Base-by-base conservation (phyloP, 2,888 invertebrate species). In the Norana najaformis region DNA sequence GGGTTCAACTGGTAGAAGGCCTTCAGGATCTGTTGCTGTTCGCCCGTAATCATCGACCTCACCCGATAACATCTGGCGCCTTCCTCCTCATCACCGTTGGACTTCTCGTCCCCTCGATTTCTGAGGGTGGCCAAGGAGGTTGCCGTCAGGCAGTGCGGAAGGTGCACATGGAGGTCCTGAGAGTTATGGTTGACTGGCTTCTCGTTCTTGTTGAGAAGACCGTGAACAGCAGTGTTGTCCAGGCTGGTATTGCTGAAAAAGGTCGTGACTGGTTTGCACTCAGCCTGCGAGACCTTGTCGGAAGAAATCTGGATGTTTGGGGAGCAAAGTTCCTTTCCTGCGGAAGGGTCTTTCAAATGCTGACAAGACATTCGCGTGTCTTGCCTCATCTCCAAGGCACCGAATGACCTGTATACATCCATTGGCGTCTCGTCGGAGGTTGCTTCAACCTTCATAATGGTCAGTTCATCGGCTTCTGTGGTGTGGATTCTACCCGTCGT, bases 31-130 rank as follows among this genome's bases (percentile, higher is more conserved):
- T 96, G 96, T 93, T 98, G 96, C 94, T 99, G 99, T 94, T 98
- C 98, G 93, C 99, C 99, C 88, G 97, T 98, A 92, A 99, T 97
- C 92, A 98, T 96, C 16, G 98, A 98, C 91, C 99, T 96, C 1
- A 98, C 98, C 92, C 99, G 96, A 30, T 98, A 97, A 94, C 97
- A 97, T 92, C 97, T 96, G 83, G 97, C 97, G n/a, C 92, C 91
- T 13, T 89, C 89, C 34, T 91, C 91, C 41, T 69, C 88, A 82
- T 91, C 91, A 30, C 90, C 91, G 88, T 92, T 93, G 90, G 91
- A 93, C 91, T 94, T 94, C 92, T 94, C 94, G 36, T 83, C 89
- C 89, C 89, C 90, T 14, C 89, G 5, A 11, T 0, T 13, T 69
- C 69, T 69, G n/a, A n/a, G 13, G 3, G 30, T 69, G 69, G 69